phyloP scores from a whole-genome alignment of 1,140 invertebrate species.

The Drosophila subpulchrella region DNA sequence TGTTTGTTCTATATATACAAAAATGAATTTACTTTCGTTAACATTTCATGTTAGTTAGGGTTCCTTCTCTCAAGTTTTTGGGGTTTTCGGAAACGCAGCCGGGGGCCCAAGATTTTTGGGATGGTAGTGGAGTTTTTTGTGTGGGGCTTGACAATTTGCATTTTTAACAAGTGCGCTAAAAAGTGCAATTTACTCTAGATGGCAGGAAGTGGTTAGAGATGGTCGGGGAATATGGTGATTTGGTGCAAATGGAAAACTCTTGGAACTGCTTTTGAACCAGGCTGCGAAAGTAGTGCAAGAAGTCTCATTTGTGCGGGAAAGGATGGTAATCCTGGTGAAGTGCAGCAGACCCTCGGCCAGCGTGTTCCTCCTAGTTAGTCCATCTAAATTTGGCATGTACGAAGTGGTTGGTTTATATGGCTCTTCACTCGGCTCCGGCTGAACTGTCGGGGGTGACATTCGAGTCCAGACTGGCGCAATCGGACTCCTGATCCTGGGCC shows the following conservation, averaged over 20 bases:
- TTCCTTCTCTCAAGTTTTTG: slow-evolving; percentile 24
- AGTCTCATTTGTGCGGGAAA: slow-evolving; percentile 67
- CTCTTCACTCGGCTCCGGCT: slow-evolving; percentile 84
- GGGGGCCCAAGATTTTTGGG: slow-evolving; percentile 3
- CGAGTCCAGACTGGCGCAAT: slow-evolving; percentile 91
- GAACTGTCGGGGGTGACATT: slow-evolving; percentile 89
- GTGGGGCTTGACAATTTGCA: slow-evolving; percentile 64
- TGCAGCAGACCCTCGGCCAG: slow-evolving; percentile 20
- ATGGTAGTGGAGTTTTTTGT: slow-evolving; percentile 2
- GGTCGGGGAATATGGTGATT: background rate
- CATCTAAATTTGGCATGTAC: slow-evolving; percentile 72
- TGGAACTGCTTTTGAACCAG: slow-evolving; percentile 74
- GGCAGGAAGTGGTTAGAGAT: slow-evolving; percentile 3
- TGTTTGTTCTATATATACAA: slow-evolving; percentile 65
- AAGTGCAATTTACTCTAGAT: slow-evolving; percentile 72
- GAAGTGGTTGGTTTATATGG: slow-evolving; percentile 49
- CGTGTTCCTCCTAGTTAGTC: slow-evolving; percentile 23
- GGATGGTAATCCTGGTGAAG: background rate
- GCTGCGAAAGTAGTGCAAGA: slow-evolving; percentile 81
- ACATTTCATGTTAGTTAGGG: slow-evolving; percentile 68
- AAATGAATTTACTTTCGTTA: slow-evolving; percentile 37
- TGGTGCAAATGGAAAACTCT: slow-evolving; percentile 76
- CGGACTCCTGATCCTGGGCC: slow-evolving; percentile 93
- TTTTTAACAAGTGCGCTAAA: slow-evolving; percentile 84
- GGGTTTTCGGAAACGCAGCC: slow-evolving; percentile 16